phyloP scores from a whole-genome alignment of 2,797 vertebrate species.

The Galaxias olidus region DNA sequence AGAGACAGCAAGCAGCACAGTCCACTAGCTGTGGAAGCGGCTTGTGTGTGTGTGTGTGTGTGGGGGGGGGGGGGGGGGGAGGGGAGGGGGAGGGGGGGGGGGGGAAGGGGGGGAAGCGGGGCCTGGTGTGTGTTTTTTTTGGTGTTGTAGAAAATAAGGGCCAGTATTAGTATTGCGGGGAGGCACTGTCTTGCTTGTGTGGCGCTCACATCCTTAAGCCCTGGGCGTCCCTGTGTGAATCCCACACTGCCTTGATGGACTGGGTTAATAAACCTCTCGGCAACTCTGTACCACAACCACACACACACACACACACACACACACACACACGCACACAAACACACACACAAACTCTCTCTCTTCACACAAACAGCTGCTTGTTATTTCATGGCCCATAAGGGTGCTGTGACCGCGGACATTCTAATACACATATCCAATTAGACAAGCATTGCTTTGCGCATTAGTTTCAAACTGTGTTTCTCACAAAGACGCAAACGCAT shows the following conservation, averaged over 20 bases:
- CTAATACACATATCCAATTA: conserved; percentile 81
- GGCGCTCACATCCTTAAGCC: conserved; percentile 77
- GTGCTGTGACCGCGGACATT: conserved; percentile 73
- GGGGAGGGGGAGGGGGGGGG: conserved; percentile 16
- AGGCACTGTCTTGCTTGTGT: conserved; percentile 71
- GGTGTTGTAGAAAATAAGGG: conserved; percentile 71
- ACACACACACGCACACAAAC: conserved; percentile 22
- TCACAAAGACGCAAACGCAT: conserved; percentile 41
- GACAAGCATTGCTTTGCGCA: conserved; percentile 62
- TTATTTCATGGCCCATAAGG: conserved; percentile 81
- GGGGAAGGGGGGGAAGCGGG: conserved; percentile 11
- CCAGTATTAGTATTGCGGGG: conserved; percentile 75
- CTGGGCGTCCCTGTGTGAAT: conserved; percentile 71
- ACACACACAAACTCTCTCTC: conserved; percentile 36
- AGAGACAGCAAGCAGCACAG: conserved; percentile 51
- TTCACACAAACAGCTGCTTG: conserved; percentile 74
- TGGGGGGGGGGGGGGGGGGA: not conserved
- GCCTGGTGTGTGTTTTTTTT: not conserved
- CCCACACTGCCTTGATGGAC: conserved; percentile 78
- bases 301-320: conserved; percentile 31
- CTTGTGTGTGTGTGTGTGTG: conserved; percentile 4
- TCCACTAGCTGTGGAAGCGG: conserved; percentile 37
- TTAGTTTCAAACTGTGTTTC: conserved; percentile 60
- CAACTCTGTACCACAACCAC: conserved; percentile 29
- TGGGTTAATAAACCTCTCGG: conserved; percentile 80